Evolutionary conservation across 2,113 vertebrate species (phyloP).

Genomic region (Sylvilagus bachmani): DNA sequence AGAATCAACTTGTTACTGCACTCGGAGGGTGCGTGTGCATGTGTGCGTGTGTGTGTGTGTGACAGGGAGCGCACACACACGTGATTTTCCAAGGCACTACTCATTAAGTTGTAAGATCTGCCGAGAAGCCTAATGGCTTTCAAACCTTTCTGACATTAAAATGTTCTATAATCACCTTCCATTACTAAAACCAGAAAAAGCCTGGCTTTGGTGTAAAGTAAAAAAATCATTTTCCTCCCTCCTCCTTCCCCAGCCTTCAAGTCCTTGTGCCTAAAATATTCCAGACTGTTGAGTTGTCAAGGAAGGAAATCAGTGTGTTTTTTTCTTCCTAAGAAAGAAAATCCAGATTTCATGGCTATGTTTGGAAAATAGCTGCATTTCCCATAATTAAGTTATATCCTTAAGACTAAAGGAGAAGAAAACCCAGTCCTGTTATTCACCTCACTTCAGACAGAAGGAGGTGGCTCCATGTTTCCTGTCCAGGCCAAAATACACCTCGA

Average conservation of each 20-base stretch:
- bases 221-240: constrained; percentile 53
- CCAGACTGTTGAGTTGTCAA: constrained; percentile 11
- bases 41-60: neutral
- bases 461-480: neutral
- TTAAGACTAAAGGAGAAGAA: neutral
- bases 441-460: neutral
- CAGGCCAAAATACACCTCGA: neutral
- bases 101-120: constrained; percentile 67
- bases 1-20: constrained; percentile 1
- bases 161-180: constrained; percentile 79
- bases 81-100: constrained; percentile 15
- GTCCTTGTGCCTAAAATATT: constrained; percentile 59
- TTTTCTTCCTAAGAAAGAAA: neutral
- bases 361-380: constrained; percentile 31
- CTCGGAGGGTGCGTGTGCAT: neutral
- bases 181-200: constrained; percentile 76
- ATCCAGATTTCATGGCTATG: constrained; percentile 11
- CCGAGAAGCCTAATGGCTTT: constrained; percentile 69
- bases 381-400: neutral
- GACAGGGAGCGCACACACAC: neutral
- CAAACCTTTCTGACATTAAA: constrained; percentile 81
- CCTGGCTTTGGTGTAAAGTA: constrained; percentile 56
- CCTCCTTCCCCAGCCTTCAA: neutral
- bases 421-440: neutral
- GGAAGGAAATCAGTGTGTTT: constrained; percentile 42